Conservation (phyloP, 2,888 invertebrate species). For the Meteorus colon region DNA sequence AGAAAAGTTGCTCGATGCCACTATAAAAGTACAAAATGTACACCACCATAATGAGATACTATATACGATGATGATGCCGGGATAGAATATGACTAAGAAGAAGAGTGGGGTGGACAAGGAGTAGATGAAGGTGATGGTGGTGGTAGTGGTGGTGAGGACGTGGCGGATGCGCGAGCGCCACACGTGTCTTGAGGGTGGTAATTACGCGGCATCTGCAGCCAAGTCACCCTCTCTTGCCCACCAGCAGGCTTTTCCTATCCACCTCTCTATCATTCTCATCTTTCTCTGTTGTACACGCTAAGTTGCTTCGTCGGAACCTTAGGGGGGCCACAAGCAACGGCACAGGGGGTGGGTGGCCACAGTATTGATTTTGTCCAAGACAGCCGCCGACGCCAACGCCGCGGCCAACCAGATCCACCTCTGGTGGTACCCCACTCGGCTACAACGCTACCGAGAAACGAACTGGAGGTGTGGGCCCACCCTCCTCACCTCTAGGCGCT, state of each 20-base stretch:
- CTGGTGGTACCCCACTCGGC: slow-evolving; percentile 70
- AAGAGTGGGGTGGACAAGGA: slow-evolving; percentile 52
- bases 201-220: slow-evolving; percentile 74
- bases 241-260: slow-evolving; percentile 49
- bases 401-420: slow-evolving; percentile 73
- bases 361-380: slow-evolving; percentile 74
- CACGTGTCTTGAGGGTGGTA: slow-evolving; percentile 74
- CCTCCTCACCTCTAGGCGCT: slow-evolving; percentile 31
- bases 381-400: slow-evolving; percentile 71
- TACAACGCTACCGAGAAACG: slow-evolving; percentile 58
- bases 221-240: slow-evolving; percentile 59
- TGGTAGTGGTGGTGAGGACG: slow-evolving; percentile 38
- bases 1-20: background rate
- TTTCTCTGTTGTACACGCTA: slow-evolving; percentile 30
- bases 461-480: slow-evolving; percentile 39
- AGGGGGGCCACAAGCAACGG: slow-evolving; percentile 56
- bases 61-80: slow-evolving; percentile 33
- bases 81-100: slow-evolving; percentile 35
- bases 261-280: background rate
- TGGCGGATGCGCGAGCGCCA: slow-evolving; percentile 66
- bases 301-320: slow-evolving; percentile 64
- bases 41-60: slow-evolving; percentile 1
- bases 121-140: slow-evolving; percentile 49
- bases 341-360: slow-evolving; percentile 67
- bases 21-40: slow-evolving; percentile 10